Evolutionary conservation across 2,113 vertebrate species (phyloP).

Genomic region (Nematolebias whitei): DNA sequence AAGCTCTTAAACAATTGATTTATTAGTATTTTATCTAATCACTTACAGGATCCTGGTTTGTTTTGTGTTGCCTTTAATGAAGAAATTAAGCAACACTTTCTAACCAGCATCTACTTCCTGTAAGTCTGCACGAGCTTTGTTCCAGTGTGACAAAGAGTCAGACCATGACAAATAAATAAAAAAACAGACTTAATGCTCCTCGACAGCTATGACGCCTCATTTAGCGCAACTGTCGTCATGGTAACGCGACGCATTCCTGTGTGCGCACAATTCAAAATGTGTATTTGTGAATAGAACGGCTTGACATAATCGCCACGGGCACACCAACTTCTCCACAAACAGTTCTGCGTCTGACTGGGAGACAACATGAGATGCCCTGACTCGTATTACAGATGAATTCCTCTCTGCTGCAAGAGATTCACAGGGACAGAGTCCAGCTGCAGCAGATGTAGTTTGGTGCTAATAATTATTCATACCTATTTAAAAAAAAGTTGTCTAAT

Average conservation of each 20-base stretch:
- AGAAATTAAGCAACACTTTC: neutral
- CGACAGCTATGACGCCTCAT: conserved; percentile 12
- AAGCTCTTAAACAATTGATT: neutral
- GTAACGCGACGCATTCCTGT: conserved; percentile 14
- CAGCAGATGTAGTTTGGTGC: neutral
- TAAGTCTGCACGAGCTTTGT: neutral
- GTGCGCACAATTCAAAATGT: neutral
- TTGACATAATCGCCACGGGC: conserved; percentile 9
- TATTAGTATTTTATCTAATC: neutral
- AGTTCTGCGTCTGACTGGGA: neutral
- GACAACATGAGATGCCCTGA: neutral
- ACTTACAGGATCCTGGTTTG: neutral
- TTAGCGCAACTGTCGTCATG: conserved; percentile 40
- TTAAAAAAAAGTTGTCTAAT: no score
- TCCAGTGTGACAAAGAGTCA: conserved; percentile 1
- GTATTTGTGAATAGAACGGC: conserved; percentile 8
- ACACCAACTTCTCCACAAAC: neutral
- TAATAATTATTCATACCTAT: no score
- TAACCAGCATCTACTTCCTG: neutral
- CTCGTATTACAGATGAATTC: neutral
- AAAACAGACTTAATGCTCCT: conserved; percentile 13
- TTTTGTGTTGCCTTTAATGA: neutral
- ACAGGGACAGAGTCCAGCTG: neutral
- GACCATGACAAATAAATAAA: conserved; percentile 16
- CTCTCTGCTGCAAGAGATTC: neutral